Percentiles rank a stretch among this genome's conserved stretches.
Conservation (phyloP, 2,888 invertebrate species). For the Ochropleura leucogaster region DNA sequence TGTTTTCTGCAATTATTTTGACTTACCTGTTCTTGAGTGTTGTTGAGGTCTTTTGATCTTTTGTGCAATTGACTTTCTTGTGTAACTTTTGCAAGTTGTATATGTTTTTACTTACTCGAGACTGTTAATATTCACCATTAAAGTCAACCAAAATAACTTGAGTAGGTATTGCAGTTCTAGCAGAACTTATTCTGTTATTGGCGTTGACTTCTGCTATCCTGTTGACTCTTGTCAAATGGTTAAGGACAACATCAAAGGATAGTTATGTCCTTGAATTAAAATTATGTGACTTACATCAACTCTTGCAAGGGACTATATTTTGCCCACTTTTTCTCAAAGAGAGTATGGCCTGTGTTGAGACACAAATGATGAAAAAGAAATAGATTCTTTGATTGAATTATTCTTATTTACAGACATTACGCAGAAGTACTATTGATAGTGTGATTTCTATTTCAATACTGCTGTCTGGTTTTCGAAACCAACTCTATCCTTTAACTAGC, state of each 20-base stretch:
- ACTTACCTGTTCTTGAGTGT: conserved; percentile 76
- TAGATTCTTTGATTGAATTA: too few relatives aligned
- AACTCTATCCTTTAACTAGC: background rate
- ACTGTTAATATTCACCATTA: background rate
- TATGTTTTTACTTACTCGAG: conserved; percentile 10
- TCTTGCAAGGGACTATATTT: background rate
- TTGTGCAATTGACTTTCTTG: conserved; percentile 43
- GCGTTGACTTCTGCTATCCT: background rate
- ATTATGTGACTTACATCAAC: background rate
- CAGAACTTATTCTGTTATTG: background rate
- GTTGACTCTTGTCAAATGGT: background rate
- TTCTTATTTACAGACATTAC: too few relatives aligned
- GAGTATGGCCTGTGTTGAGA: background rate
- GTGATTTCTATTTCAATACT: too few relatives aligned
- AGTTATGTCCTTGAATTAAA: background rate
- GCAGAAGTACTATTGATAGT: too few relatives aligned
- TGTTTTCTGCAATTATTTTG: conserved; percentile 68
- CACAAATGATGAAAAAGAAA: too few relatives aligned
- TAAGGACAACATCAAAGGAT: background rate
- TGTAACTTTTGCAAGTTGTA: background rate
- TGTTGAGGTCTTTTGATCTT: conserved; percentile 7
- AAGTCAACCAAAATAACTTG: background rate
- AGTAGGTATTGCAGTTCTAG: background rate
- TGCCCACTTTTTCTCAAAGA: background rate
- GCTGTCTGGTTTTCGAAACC: background rate